These are phyloP conservation scores for Tragelaphus buxtoni DNA, from an alignment of 2,113 vertebrate genomes.

Conservation along the genomic window DNA sequence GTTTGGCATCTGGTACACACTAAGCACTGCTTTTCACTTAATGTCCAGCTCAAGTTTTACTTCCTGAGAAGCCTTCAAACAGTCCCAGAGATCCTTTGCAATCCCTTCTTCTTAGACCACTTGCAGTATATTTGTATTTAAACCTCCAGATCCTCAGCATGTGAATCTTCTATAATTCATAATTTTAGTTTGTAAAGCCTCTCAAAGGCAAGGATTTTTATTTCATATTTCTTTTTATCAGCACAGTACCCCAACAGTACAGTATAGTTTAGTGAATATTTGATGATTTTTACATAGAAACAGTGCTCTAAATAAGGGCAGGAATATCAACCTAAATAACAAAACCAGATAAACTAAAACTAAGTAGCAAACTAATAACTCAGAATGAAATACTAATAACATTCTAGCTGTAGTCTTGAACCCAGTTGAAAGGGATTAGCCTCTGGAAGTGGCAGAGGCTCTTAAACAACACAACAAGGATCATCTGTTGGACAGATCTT, in stretches of 20 bases:
- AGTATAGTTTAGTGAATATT: not conserved
- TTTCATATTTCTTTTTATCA: constrained; percentile 16
- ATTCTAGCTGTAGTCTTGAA: not conserved
- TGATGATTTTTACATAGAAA: not conserved
- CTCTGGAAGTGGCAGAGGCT: not conserved
- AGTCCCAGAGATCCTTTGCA: not conserved
- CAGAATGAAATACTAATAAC: not conserved
- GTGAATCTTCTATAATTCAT: not conserved
- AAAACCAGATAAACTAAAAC: not conserved
- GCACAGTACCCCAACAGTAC: not conserved
- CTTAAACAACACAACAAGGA: not conserved
- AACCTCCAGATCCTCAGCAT: not conserved
- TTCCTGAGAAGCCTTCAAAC: not conserved
- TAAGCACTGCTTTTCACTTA: not conserved
- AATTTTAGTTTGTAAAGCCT: constrained; percentile 12
- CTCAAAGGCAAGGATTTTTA: not conserved
- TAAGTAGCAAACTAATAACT: not conserved
- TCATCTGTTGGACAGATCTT: not conserved
- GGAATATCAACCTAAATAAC: not conserved
- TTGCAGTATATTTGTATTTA: not conserved
- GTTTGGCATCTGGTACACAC: not conserved
- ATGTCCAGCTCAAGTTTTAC: not conserved
- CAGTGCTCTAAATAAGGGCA: not conserved
- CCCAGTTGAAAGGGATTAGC: not conserved
- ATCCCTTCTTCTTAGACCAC: not conserved